phyloP scores from a whole-genome alignment of 2,888 invertebrate species.

The Andrena haemorrhoa region DNA sequence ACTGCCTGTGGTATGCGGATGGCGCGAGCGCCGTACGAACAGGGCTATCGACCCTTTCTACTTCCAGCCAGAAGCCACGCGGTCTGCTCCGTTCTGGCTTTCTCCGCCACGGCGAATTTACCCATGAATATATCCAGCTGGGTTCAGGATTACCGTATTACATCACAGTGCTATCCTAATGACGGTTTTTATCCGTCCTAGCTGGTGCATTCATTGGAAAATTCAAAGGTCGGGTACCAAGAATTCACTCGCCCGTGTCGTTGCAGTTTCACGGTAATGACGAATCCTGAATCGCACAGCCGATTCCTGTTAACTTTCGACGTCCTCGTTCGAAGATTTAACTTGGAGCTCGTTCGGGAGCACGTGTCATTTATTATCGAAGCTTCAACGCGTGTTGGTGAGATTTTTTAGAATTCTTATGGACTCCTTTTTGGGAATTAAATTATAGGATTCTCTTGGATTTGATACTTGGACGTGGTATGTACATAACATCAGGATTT shows the following conservation, averaged over 20 bases:
- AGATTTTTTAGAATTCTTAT: too few species aligned
- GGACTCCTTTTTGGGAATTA: too few species aligned
- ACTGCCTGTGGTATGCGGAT: constrained; percentile 45
- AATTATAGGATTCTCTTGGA: too few species aligned
- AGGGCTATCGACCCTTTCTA: constrained; percentile 81
- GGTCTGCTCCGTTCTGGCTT: constrained; percentile 64
- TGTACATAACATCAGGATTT: too few species aligned
- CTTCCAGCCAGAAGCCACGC: constrained; percentile 71
- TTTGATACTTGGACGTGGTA: too few species aligned
- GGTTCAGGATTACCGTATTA: background rate
- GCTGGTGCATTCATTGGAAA: background rate
- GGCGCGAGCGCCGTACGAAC: constrained; percentile 80
- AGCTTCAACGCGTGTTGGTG: too few species aligned
- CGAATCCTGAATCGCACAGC: background rate
- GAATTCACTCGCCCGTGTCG: constrained; percentile 9
- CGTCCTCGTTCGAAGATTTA: background rate
- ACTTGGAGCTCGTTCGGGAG: background rate
- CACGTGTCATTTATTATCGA: too few species aligned
- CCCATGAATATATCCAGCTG: constrained; percentile 38
- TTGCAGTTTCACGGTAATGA: background rate
- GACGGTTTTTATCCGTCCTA: constrained; percentile 4
- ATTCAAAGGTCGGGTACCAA: constrained; percentile 17
- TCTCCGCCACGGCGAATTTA: constrained; percentile 41
- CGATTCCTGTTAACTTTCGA: background rate
- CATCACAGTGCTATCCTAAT: constrained; percentile 29